phyloP scores from a whole-genome alignment of 2,113 vertebrate species.

The Empidonax traillii region DNA sequence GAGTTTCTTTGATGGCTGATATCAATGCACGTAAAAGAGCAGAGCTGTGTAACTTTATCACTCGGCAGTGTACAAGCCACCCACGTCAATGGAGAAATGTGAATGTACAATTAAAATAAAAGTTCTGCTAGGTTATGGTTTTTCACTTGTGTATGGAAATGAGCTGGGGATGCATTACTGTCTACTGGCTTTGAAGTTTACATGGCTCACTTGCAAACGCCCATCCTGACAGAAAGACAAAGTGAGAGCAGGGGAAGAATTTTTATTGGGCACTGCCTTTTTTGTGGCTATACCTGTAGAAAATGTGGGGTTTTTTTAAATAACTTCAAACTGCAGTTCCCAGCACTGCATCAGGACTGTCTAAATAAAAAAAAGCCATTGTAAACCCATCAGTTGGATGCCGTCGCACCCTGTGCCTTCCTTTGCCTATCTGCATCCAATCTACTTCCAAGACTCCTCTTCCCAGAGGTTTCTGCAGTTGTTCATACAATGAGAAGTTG shows the following conservation, averaged over 20 bases:
- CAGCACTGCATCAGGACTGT: not conserved
- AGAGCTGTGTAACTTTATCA: not conserved
- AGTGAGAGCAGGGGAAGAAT: not conserved
- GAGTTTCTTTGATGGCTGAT: not conserved
- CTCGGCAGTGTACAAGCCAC: not conserved
- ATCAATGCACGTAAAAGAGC: not conserved
- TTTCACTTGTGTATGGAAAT: conserved; percentile 29
- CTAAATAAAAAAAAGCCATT: not conserved
- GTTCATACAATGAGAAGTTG: not conserved
- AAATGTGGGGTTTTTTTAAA: not conserved
- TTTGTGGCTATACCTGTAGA: not conserved
- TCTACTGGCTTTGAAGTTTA: not conserved
- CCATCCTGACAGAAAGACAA: not conserved
- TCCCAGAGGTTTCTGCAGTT: not conserved
- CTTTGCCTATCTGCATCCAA: not conserved
- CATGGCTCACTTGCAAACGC: not conserved
- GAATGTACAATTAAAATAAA: conserved; percentile 40
- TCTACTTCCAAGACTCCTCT: not conserved
- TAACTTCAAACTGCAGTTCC: not conserved
- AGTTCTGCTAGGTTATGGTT: not conserved
- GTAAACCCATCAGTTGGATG: not conserved
- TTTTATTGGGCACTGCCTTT: not conserved
- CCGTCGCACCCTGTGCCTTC: fast-evolving
- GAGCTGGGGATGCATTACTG: not conserved
- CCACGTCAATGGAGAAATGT: not conserved